phyloP scores from a whole-genome alignment of 2,797 vertebrate genomes.

The Lepidocolaptes lacrymiger region DNA sequence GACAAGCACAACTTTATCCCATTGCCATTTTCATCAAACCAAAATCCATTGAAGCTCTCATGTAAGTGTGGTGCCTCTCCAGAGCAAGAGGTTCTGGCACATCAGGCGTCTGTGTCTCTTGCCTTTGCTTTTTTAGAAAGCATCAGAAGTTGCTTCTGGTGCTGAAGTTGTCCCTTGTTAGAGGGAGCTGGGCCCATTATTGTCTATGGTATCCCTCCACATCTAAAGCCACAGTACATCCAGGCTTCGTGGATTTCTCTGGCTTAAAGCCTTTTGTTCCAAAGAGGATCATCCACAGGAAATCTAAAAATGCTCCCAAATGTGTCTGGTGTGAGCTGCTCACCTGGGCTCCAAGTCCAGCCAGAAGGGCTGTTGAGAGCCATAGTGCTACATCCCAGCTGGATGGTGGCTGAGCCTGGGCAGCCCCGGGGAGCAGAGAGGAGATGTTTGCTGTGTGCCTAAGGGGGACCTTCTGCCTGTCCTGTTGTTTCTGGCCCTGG shows the following conservation, averaged over 20 bases:
- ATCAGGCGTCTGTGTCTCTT: not conserved
- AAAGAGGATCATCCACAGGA: not conserved
- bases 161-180: not conserved
- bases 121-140: not conserved
- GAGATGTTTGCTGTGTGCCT: not conserved
- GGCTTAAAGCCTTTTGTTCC: not conserved
- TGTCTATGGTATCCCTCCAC: not conserved
- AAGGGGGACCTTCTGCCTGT: not conserved
- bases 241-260: not conserved
- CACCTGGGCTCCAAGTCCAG: not conserved
- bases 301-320: not conserved
- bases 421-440: not conserved
- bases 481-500: not conserved
- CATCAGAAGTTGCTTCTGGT: not conserved
- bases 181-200: not conserved
- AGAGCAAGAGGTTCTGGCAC: not conserved
- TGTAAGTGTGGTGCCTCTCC: constrained; percentile 82
- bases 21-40: constrained; percentile 99
- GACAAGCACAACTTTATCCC: constrained; percentile 98
- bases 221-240: not conserved
- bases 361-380: not conserved
- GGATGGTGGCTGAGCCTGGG: not conserved
- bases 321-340: not conserved
- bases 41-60: constrained; percentile 98
- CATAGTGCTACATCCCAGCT: not conserved